These are phyloP conservation scores for Rhabdomys dilectus DNA, from an alignment of 2,113 vertebrate species.

Conservation along the genomic window DNA sequence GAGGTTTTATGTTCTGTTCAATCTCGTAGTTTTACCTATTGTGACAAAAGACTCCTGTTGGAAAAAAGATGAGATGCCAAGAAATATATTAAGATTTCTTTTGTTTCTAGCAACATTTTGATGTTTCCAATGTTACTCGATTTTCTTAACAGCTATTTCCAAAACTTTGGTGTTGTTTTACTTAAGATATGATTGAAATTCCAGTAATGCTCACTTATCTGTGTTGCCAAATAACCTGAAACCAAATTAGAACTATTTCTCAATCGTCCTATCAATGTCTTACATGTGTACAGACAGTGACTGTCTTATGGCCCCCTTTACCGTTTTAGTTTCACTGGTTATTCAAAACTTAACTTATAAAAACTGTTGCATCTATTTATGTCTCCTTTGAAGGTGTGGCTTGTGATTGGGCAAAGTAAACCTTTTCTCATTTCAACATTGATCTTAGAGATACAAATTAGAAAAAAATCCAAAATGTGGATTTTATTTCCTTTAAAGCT, in stretches of 20 bases:
- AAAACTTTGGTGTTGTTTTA: not conserved
- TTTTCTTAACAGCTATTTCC: not conserved
- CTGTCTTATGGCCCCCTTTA: not conserved
- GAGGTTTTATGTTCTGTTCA: not conserved
- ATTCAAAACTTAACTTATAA: not conserved
- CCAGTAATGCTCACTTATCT: not conserved
- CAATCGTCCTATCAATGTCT: not conserved
- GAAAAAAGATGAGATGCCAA: not conserved
- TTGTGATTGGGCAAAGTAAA: not conserved
- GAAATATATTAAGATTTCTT: not conserved
- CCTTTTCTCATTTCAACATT: not conserved
- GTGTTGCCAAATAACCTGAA: not conserved
- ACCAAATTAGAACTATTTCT: not conserved
- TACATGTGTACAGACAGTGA: not conserved
- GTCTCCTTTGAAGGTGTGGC: not conserved
- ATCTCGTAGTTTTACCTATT: not conserved
- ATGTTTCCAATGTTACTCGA: not conserved
- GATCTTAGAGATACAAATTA: not conserved
- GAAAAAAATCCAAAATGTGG: not conserved
- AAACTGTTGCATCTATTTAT: not conserved
- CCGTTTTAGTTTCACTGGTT: not conserved
- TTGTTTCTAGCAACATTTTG: not conserved
- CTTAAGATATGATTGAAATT: not conserved
- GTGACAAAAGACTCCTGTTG: not conserved
- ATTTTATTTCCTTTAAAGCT: not conserved